These are phyloP conservation scores for Stichodactyla mertensii DNA, from an alignment of 64 coral and sea anemone species.

Conservation along the genomic window DNA sequence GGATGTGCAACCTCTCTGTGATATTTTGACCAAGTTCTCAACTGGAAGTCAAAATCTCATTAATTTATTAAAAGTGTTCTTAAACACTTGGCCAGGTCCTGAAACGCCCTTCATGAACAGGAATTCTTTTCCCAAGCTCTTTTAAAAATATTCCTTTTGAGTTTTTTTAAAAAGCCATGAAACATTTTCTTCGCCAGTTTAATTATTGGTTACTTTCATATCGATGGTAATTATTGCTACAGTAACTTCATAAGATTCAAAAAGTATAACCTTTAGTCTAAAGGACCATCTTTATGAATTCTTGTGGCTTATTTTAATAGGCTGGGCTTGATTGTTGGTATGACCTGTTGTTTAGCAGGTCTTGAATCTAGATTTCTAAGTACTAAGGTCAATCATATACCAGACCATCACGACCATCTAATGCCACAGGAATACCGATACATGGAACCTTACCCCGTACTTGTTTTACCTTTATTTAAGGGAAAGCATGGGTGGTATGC, in stretches of 20 bases:
- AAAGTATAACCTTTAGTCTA: background rate
- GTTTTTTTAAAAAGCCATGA: background rate
- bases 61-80: conserved; percentile 1
- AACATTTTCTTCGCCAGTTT: background rate
- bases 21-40: background rate
- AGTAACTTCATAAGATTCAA: too few species aligned
- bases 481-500: too few species aligned
- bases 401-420: background rate
- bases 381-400: background rate
- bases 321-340: background rate
- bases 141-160: background rate
- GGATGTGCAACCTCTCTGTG: background rate
- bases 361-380: background rate
- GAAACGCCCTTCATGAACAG: background rate
- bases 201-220: too few species aligned
- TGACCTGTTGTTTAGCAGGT: conserved; percentile 1
- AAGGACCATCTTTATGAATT: background rate
- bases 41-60: background rate
- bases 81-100: background rate
- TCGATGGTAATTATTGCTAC: too few species aligned
- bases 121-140: background rate
- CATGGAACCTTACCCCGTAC: too few species aligned
- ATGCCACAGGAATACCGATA: background rate
- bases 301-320: background rate
- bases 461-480: too few species aligned